A percentile compares a stretch with the other conserved stretches of the same genome.
These are phyloP conservation scores for Bellardia bayeri DNA, from an alignment of 2,888 invertebrate species.

Conservation along the genomic window DNA sequence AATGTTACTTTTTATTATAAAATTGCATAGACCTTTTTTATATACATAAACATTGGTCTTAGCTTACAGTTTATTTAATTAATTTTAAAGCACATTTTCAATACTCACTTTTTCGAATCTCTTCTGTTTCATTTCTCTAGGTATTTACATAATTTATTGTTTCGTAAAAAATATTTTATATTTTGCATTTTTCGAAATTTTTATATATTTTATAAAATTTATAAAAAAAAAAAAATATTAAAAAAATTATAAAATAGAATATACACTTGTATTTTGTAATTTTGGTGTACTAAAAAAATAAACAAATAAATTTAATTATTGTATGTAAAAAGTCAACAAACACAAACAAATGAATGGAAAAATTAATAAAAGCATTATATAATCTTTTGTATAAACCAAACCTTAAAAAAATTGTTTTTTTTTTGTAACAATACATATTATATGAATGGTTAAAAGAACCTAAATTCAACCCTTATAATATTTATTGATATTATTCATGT, in stretches of 20 bases:
- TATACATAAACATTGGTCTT: slow-evolving; percentile 26
- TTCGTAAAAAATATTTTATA: slow-evolving; percentile 29
- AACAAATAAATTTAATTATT: slow-evolving; percentile 15
- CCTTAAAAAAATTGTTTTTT: too few relatives aligned
- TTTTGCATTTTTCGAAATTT: slow-evolving; percentile 47
- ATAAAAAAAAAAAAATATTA: slow-evolving; percentile 50
- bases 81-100: slow-evolving; percentile 44
- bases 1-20: background rate
- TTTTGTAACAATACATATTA: too few relatives aligned
- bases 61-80: slow-evolving; percentile 8
- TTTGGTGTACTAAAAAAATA: slow-evolving; percentile 67
- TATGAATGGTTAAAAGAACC: too few relatives aligned
- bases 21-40: background rate
- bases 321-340: slow-evolving; percentile 41
- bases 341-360: background rate
- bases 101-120: slow-evolving; percentile 24
- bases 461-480: too few relatives aligned
- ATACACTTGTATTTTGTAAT: slow-evolving; percentile 74
- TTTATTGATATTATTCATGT: too few relatives aligned
- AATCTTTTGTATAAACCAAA: too few relatives aligned
- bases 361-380: too few relatives aligned
- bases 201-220: slow-evolving; percentile 53
- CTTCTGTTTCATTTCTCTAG: slow-evolving; percentile 9
- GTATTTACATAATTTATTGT: slow-evolving; percentile 15
- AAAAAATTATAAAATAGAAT: slow-evolving; percentile 59